A percentile compares a stretch with the other conserved stretches of the same genome.
Evolutionary conservation across 2,797 vertebrate species (phyloP).

Genomic region (Macropus fuliginosus): DNA sequence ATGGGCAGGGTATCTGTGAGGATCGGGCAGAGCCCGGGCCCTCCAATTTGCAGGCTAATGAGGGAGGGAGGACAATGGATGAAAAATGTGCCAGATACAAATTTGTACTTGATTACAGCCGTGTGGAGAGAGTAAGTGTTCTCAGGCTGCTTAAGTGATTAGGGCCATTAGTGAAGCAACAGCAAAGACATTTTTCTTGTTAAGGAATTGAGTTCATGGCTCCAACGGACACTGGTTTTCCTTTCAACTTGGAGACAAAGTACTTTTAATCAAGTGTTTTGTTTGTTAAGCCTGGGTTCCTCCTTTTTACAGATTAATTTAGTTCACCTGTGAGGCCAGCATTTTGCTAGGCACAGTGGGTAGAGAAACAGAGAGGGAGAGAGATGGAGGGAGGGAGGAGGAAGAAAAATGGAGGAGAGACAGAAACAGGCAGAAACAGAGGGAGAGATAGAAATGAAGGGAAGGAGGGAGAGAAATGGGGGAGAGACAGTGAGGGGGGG

Average conservation of each 20-base stretch:
- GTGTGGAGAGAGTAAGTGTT: constrained; percentile 15
- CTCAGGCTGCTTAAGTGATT: constrained; percentile 34
- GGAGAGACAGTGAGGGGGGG: neutral
- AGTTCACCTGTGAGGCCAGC: neutral
- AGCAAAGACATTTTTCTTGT: neutral
- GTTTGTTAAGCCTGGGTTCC: neutral
- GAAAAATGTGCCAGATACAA: constrained; percentile 33
- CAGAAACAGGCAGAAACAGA: neutral
- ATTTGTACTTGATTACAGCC: neutral
- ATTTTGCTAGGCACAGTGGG: constrained; percentile 34
- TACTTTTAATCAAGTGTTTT: neutral
- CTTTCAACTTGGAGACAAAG: neutral
- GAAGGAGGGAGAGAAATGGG: neutral
- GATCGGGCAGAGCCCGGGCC: neutral
- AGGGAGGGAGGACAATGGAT: neutral
- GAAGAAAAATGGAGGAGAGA: neutral
- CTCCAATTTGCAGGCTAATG: constrained; percentile 26
- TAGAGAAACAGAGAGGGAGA: constrained; percentile 17
- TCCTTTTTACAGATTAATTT: constrained; percentile 40
- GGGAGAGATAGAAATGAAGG: neutral
- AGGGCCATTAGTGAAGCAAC: constrained; percentile 15
- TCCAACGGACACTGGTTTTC: constrained; percentile 20
- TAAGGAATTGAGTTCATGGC: neutral
- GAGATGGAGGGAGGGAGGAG: neutral
- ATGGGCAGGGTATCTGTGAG: neutral